Conservation (phyloP, 2,888 invertebrate genomes). For the Agrotis exclamationis region DNA sequence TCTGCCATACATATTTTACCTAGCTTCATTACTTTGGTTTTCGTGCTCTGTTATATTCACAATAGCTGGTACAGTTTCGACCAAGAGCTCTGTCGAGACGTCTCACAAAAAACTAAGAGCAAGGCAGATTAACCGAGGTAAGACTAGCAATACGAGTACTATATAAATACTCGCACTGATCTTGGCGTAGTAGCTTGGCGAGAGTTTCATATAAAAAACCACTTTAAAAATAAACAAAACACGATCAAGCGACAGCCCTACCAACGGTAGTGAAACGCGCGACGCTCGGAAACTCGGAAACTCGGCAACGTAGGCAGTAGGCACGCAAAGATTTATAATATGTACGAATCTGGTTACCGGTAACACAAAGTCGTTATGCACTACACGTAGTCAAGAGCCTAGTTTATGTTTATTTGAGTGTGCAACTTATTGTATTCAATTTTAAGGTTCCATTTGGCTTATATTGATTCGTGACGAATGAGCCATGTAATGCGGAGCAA, state of each 20-base stretch:
- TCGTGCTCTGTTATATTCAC: no score
- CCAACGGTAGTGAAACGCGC: slow-evolving; percentile 42
- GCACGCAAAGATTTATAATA: slow-evolving; percentile 64
- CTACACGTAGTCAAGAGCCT: slow-evolving; percentile 31
- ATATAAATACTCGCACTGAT: no score
- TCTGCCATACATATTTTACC: no score
- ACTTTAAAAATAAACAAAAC: neutral
- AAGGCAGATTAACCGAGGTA: no score
- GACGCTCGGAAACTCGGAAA: slow-evolving; percentile 65
- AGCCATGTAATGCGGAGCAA: no score
- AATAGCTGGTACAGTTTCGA: no score
- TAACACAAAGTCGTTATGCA: slow-evolving; percentile 51
- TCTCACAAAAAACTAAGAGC: no score
- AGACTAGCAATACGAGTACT: no score
- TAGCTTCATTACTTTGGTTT: no score
- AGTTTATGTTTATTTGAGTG: slow-evolving; percentile 45
- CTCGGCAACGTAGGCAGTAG: slow-evolving; percentile 60
- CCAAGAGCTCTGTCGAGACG: no score
- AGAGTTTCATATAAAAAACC: neutral
- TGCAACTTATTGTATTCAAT: slow-evolving; percentile 1
- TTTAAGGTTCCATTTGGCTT: neutral
- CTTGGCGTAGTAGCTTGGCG: no score
- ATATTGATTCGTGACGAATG: no score
- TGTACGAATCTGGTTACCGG: slow-evolving; percentile 66
- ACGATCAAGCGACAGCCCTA: slow-evolving; percentile 39